Evolutionary conservation across 2,888 invertebrate genomes (phyloP).

Genomic region (Tillus elongatus): DNA sequence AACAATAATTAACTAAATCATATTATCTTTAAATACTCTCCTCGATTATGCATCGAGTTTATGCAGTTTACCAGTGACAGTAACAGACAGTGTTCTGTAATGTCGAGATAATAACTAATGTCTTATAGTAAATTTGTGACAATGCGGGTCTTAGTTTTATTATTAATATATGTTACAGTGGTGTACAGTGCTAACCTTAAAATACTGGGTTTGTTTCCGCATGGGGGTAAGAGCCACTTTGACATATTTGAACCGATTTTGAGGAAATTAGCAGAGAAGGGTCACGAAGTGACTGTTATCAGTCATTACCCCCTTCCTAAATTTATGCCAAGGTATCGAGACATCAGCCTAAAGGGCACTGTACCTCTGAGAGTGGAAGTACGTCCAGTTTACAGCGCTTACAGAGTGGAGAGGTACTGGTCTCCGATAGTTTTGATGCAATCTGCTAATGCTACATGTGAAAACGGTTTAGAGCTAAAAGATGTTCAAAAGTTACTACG

Average conservation of each 20-base stretch:
- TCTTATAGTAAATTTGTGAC: too few species aligned
- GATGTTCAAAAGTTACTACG: conserved; percentile 34
- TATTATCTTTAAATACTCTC: too few species aligned
- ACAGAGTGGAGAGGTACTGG: neutral
- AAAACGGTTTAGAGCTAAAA: conserved; percentile 10
- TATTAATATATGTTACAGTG: too few species aligned
- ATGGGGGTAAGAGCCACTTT: conserved; percentile 64
- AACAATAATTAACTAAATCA: too few species aligned
- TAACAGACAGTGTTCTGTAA: too few species aligned
- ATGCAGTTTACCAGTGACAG: too few species aligned
- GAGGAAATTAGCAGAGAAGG: conserved; percentile 50
- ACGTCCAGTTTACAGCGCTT: neutral
- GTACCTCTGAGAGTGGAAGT: conserved; percentile 5
- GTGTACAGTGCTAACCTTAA: too few species aligned
- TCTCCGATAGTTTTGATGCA: conserved; percentile 6
- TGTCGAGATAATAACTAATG: too few species aligned
- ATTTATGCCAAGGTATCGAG: conserved; percentile 48
- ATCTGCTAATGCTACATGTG: conserved; percentile 13
- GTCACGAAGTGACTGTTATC: conserved; percentile 60
- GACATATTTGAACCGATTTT: conserved; percentile 54
- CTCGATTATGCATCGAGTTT: too few species aligned
- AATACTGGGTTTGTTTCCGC: conserved; percentile 58
- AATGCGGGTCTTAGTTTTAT: too few species aligned
- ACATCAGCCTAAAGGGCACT: conserved; percentile 40
- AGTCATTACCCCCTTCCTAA: conserved; percentile 52